A percentile compares a stretch with the other conserved stretches of the same genome.
phyloP scores from a whole-genome alignment of 2,797 vertebrate species.

The Brachyalestes nurse region DNA sequence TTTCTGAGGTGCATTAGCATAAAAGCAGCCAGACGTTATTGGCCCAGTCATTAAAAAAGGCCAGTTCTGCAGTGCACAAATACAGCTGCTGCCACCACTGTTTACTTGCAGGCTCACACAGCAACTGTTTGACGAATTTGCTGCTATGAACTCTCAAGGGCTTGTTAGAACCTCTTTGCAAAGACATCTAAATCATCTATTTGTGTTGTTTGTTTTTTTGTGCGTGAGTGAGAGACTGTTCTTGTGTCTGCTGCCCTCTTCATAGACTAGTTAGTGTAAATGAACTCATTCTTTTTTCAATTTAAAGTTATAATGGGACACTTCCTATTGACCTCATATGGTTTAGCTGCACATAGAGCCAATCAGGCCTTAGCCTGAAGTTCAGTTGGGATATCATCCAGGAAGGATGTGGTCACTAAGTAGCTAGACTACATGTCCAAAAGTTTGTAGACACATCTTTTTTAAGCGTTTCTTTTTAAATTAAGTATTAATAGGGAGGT shows the following conservation, averaged over 20 bases:
- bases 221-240: too few relatives aligned
- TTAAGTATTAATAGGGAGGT: neutral
- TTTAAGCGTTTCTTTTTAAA: neutral
- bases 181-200: constrained; percentile 5
- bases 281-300: neutral
- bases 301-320: constrained; percentile 11
- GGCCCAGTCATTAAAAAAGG: constrained; percentile 12
- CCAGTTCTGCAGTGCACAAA: neutral
- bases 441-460: neutral
- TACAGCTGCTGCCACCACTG: neutral
- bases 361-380: constrained; percentile 42
- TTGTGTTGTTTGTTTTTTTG: constrained; percentile 10
- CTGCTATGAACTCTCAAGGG: constrained; percentile 25
- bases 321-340: constrained; percentile 8
- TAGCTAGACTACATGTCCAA: neutral
- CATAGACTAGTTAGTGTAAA: neutral
- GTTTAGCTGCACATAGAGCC: constrained; percentile 24
- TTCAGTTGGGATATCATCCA: neutral
- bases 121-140: constrained; percentile 21
- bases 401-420: neutral
- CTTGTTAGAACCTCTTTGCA: constrained; percentile 25
- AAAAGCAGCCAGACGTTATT: constrained; percentile 14
- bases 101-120: constrained; percentile 4
- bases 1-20: constrained; percentile 4
- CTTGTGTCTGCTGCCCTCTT: neutral